Evolutionary conservation across 2,888 invertebrate genomes (phyloP).

Genomic region (Heteromyza rotundicornis): DNA sequence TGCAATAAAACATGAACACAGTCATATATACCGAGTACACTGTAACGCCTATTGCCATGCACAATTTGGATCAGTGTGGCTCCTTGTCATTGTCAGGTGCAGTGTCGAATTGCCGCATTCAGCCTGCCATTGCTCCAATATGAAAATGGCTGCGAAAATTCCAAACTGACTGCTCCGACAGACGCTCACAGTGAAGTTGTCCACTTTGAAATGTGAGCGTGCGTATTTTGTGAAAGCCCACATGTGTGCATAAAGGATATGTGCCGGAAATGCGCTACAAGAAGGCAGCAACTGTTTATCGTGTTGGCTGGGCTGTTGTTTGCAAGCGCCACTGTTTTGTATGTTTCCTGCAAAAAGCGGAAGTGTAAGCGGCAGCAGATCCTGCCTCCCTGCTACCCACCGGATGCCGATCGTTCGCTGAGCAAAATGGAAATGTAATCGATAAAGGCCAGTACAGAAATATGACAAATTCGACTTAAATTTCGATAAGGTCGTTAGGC

Average conservation of each 20-base stretch:
- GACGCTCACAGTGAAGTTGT: constrained; percentile 52
- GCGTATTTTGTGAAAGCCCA: not conserved
- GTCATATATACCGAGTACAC: too few species aligned
- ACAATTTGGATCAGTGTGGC: too few species aligned
- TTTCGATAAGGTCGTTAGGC: too few species aligned
- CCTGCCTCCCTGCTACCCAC: not conserved
- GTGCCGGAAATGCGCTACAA: constrained; percentile 51
- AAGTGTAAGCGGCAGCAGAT: too few species aligned
- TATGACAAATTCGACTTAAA: not conserved
- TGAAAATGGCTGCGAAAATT: too few species aligned
- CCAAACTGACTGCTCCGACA: too few species aligned
- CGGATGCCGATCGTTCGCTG: not conserved
- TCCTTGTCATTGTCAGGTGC: too few species aligned
- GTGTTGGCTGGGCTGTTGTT: constrained; percentile 24
- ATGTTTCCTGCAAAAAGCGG: constrained; percentile 42
- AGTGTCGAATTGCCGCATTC: too few species aligned
- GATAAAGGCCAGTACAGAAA: not conserved
- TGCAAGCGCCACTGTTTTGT: constrained; percentile 30
- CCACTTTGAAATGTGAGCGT: constrained; percentile 43
- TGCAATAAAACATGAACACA: too few species aligned
- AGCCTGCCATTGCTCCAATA: too few species aligned
- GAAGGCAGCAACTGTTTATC: constrained; percentile 31
- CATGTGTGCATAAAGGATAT: constrained; percentile 39
- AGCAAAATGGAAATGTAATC: not conserved
- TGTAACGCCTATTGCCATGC: too few species aligned